Evolutionary conservation across 2,888 invertebrate species (phyloP).

Genomic region (Dynastes tityus): DNA sequence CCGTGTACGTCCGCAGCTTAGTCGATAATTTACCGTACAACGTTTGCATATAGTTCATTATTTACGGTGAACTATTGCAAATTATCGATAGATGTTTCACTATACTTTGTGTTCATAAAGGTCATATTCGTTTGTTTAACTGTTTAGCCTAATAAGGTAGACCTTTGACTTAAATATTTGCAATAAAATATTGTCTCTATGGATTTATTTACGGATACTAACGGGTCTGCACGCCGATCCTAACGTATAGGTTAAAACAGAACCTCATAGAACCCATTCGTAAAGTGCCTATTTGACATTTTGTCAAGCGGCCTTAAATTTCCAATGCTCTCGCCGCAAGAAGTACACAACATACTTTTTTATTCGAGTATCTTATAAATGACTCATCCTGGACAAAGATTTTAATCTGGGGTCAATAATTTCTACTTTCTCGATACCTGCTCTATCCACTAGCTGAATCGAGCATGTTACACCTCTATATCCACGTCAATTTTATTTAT

Average conservation of each 20-base stretch:
- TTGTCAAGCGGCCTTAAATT: background rate
- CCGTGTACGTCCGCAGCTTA: background rate
- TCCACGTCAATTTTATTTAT: conserved; percentile 25
- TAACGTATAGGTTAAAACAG: conserved; percentile 21
- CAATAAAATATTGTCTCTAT: conserved; percentile 31
- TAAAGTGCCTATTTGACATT: conserved; percentile 30
- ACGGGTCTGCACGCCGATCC: background rate
- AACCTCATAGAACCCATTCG: background rate
- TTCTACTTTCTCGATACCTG: conserved; percentile 61
- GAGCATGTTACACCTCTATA: conserved; percentile 20
- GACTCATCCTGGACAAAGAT: conserved; percentile 63
- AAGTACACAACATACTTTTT: conserved; percentile 54
- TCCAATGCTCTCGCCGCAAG: conserved; percentile 9
- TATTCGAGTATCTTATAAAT: conserved; percentile 60
- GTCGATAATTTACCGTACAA: conserved; percentile 18
- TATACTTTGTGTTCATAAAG: conserved; percentile 60
- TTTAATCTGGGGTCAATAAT: conserved; percentile 65
- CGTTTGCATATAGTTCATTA: conserved; percentile 17
- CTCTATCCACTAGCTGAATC: conserved; percentile 41
- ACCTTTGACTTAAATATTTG: conserved; percentile 64
- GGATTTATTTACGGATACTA: conserved; percentile 11
- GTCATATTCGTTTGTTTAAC: conserved; percentile 64
- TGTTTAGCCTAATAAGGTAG: conserved; percentile 67
- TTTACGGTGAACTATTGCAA: conserved; percentile 28
- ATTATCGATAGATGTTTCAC: conserved; percentile 40